Percentiles rank a stretch among this genome's conserved stretches.
Evolutionary conservation across 2,113 vertebrate species (phyloP).

Genomic region (Crotophaga sulcirostris): DNA sequence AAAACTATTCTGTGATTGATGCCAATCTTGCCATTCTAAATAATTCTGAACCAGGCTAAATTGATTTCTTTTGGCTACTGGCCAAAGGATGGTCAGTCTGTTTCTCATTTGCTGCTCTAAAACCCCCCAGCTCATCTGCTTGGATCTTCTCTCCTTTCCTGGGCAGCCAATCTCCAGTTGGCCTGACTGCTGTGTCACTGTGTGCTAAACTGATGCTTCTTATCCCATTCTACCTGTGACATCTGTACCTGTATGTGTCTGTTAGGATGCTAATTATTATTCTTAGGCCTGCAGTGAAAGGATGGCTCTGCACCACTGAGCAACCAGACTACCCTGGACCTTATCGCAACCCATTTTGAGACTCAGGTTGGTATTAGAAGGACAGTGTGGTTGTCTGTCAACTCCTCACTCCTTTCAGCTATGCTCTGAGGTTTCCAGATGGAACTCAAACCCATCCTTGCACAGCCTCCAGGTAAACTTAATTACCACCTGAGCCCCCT

Average conservation of each 20-base stretch:
- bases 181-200: not conserved
- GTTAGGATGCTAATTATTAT: not conserved
- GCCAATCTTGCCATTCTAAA: not conserved
- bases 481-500: not conserved
- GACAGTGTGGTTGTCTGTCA: not conserved
- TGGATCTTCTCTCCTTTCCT: not conserved
- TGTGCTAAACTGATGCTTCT: not conserved
- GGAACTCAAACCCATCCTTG: not conserved
- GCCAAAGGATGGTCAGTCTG: not conserved
- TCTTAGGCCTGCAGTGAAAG: not conserved
- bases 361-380: not conserved
- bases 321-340: not conserved
- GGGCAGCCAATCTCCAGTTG: not conserved
- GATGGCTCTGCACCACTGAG: not conserved
- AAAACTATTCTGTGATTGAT: too few species aligned
- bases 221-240: not conserved
- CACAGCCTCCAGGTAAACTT: not conserved
- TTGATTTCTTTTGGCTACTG: not conserved
- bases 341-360: not conserved
- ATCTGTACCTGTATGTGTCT: not conserved
- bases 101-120: not conserved
- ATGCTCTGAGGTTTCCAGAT: not conserved
- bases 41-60: not conserved
- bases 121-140: not conserved
- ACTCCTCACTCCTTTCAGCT: not conserved